Evolutionary conservation across 2,888 invertebrate species (phyloP), one percentile per base, ranked within the genome.

Genomic region (Lordiphosa andalusiaca): DNA sequence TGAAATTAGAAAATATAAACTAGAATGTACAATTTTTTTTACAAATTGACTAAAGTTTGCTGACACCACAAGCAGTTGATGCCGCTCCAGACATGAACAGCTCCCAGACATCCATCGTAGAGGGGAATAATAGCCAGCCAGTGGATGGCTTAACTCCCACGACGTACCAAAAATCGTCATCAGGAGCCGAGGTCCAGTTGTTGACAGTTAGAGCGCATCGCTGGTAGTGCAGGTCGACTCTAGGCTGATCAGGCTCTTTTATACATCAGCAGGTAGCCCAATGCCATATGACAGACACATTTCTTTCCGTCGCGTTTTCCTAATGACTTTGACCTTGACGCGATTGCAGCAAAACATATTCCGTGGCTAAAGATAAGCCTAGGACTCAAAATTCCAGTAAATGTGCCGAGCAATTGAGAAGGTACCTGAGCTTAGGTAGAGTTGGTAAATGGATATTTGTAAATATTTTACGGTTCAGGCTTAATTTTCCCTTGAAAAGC

Each of bases 151-250:
- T 6, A 25, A 39, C 10, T 44, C 10, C 13, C 10, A 16, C 12
- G 19, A n/a, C n/a, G 30, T 40, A 25, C 44, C 16, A 40, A 46
- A 6, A 13, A 10, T 39, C 38, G 38, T 49, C 41, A 48, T 30
- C 33, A 53, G 41, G 25, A 33, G 36, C 44, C 35, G 33, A 52
- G 42, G 52, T 37, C 39, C 37, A 25, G 46, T 16, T 70, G 76
- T 68, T 60, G 52, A 16, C 70, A 42, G 55, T 41, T 37, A 25
- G 68, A 81, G 50, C 44, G 70, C 56, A 54, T 47, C 35, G 62
- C 62, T 77, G 59, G 73, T 48, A 77, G 70, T 77, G 82, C 76
- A 77, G 76, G 42, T 65, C 66, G 70, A 68, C 44, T 46, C 25
- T 3, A 12, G 30, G 39, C 6, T 10, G 40, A 10, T 13, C 19